Conservation (phyloP, 2,113 vertebrate genomes). For the Odocoileus virginianus region DNA sequence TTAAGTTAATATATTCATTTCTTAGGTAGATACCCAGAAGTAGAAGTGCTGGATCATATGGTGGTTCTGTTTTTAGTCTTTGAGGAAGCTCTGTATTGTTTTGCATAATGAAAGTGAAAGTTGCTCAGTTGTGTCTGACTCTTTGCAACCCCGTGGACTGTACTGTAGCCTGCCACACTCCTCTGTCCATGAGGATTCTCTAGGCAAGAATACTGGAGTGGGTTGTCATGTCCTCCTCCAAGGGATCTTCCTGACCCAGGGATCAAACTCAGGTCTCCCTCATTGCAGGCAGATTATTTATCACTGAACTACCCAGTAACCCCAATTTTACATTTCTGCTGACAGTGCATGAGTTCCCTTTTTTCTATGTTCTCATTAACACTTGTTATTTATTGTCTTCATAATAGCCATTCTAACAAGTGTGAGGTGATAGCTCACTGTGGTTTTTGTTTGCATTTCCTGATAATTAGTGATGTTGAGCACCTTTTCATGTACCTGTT, state of each 20-base stretch:
- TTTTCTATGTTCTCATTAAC: background rate
- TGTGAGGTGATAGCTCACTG: background rate
- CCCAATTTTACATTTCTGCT: background rate
- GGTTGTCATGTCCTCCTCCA: background rate
- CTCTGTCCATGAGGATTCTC: background rate
- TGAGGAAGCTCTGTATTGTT: background rate
- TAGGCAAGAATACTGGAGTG: background rate
- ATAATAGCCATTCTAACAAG: background rate
- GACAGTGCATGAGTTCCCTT: background rate
- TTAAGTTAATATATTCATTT: background rate
- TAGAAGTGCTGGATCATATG: background rate
- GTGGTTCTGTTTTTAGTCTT: background rate
- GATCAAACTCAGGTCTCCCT: background rate
- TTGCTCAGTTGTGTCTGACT: background rate
- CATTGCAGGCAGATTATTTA: background rate
- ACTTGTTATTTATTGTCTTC: background rate
- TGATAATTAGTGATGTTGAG: background rate
- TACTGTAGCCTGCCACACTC: accelerated
- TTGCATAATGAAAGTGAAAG: background rate
- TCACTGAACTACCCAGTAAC: background rate
- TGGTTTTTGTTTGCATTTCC: background rate
- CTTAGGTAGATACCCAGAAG: background rate
- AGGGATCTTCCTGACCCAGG: background rate
- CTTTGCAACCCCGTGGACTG: background rate
- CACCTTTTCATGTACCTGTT: background rate